Base-by-base conservation (phyloP, 2,888 invertebrate species). In the Hedychridium roseum region DNA sequence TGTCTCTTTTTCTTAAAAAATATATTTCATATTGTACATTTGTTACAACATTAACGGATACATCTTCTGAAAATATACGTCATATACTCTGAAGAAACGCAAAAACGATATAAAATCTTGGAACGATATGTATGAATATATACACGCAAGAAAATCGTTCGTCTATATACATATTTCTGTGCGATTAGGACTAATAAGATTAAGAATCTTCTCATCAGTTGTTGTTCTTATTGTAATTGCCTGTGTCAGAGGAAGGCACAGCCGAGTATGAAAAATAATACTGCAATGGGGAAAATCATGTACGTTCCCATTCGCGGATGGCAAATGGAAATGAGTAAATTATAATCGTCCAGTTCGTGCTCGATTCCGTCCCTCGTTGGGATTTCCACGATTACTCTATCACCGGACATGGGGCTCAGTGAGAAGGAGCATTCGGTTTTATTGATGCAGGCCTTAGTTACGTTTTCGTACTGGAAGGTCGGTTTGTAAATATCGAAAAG, bases 401-500 rank as follows among this genome's bases (percentile, higher is more conserved):
- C 91, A 57, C 88, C 86, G 51, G 91, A 89, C 56, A 89, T 82
- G 69, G 92, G 86, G 9, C 82, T 80, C 40, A 93, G 82, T 18
- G 86, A 81, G 77, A 93, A 92, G 34, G 84, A 85, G 78, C 93
- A 93, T 69, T 88, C 84, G 0, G 91, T 91, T 69, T 84, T 82
- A 79, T 92, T 92, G 5, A 90, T 79, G 78, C 93, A 93, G 37
- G 84, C 84, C 66, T 86, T 85, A 2, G 86, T 84, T 62, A 86
- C 84, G 73, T 88, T 88, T 27, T 88, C 84, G 75, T 89, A 91
- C 70, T 89, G 88, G 80, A 90, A 90, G 58, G 91, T 90, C 9
- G 92, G 91, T 68, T 92, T 92, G 68, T 88, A 88, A 70, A 93
- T 91, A 80, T 92, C 90, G 74, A 93, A 92, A 54, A 91, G 84